A percentile compares a stretch with the other conserved stretches of the same genome.
Conservation (phyloP, 2,888 invertebrate genomes). For the Anoncus sp. region DNA sequence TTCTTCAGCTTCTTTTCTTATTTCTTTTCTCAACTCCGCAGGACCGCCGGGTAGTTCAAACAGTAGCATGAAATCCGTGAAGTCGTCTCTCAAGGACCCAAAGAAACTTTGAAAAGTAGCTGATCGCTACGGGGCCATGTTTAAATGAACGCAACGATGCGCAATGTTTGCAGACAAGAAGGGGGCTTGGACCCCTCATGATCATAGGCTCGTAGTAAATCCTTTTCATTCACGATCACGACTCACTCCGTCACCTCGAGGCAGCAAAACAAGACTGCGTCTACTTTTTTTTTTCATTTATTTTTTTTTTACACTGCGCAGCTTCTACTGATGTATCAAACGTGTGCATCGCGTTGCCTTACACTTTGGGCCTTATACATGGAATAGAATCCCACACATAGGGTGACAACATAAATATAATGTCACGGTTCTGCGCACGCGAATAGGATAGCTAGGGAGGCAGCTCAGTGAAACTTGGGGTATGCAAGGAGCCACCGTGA, state of each 20-base stretch:
- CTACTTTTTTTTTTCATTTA: constrained; percentile 49
- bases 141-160: constrained; percentile 49
- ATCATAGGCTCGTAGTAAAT: constrained; percentile 50
- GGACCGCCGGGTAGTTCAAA: constrained; percentile 45
- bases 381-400: constrained; percentile 71
- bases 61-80: constrained; percentile 51
- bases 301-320: constrained; percentile 59
- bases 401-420: constrained; percentile 82
- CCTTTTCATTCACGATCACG: constrained; percentile 43
- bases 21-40: constrained; percentile 20
- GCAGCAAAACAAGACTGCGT: constrained; percentile 35
- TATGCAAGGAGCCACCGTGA: constrained; percentile 57
- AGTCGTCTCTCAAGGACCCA: constrained; percentile 31
- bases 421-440: constrained; percentile 81
- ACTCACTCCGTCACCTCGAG: constrained; percentile 58
- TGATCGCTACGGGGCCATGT: constrained; percentile 43
- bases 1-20: constrained; percentile 52
- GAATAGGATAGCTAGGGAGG: constrained; percentile 70
- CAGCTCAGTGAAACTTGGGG: constrained; percentile 29
- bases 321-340: constrained; percentile 48
- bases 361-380: constrained; percentile 46
- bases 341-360: constrained; percentile 28
- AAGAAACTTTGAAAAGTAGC: constrained; percentile 51
- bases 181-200: constrained; percentile 75
- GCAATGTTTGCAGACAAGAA: constrained; percentile 78